Conservation (phyloP, 1,140 invertebrate genomes). For the Holcopasites calliopsidis region DNA sequence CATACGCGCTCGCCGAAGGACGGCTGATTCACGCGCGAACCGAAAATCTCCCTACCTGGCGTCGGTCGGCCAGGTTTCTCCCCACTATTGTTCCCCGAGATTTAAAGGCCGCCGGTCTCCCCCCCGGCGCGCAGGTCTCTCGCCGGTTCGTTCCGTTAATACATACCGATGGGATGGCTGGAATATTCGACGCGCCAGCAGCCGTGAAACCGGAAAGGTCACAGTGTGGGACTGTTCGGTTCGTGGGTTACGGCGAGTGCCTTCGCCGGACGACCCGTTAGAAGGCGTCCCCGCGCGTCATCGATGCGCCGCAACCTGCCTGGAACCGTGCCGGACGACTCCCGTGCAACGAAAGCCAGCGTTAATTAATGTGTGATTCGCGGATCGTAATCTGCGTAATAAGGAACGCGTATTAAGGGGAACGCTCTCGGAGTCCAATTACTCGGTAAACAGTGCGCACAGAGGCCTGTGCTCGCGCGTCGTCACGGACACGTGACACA, state of each 20-base stretch:
- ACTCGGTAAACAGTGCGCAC: not conserved
- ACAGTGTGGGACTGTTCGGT: not conserved
- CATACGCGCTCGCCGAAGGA: constrained; percentile 10
- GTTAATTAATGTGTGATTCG: constrained; percentile 25
- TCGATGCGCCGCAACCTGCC: not conserved
- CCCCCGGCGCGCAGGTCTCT: too few species aligned
- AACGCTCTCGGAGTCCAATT: constrained; percentile 5
- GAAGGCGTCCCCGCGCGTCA: constrained; percentile 19
- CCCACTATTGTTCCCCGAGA: constrained; percentile 2
- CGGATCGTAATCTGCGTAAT: constrained; percentile 8
- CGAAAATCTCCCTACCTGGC: constrained; percentile 20
- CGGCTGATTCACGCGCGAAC: constrained; percentile 17
- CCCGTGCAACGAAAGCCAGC: not conserved
- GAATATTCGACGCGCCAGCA: not conserved
- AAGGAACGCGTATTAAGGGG: not conserved
- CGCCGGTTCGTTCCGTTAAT: not conserved
- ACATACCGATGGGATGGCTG: not conserved
- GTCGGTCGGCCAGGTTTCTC: not conserved
- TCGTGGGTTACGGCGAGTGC: not conserved
- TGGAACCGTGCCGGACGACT: not conserved
- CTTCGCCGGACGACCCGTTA: constrained; percentile 29
- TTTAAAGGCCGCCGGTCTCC: not conserved
- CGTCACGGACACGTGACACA: not conserved
- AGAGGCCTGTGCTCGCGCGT: not conserved
- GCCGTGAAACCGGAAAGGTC: constrained; percentile 15